Percentiles rank a stretch among this genome's conserved stretches.
These are phyloP conservation scores for Steinernema scapterisci DNA, from an alignment of 2,888 invertebrate species.

Conservation along the genomic window DNA sequence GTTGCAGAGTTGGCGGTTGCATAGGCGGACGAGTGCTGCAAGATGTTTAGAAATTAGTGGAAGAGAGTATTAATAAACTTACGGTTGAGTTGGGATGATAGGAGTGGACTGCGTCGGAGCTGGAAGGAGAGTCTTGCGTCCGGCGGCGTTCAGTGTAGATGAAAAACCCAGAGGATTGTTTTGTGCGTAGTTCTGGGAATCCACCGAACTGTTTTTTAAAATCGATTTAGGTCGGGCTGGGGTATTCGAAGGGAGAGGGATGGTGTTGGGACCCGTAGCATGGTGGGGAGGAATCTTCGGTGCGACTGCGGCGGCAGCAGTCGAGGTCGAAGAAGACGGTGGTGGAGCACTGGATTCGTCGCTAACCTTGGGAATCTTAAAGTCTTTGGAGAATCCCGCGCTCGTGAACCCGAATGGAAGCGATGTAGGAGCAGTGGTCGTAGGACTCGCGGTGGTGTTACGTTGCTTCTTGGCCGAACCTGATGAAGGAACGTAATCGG, in stretches of 20 bases:
- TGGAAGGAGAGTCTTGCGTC: slow-evolving; percentile 1
- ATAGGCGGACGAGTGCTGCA: not conserved
- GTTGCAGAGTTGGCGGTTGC: not conserved
- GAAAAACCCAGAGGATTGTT: not conserved
- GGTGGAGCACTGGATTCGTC: not conserved
- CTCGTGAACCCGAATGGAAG: slow-evolving; percentile 19
- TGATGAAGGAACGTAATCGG: not conserved
- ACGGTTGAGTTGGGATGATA: slow-evolving; percentile 1
- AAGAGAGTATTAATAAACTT: not conserved
- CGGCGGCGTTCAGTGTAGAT: not conserved
- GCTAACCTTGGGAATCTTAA: slow-evolving; percentile 23
- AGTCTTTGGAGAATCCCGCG: not conserved
- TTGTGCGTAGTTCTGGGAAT: not conserved
- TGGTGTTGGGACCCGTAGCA: slow-evolving; percentile 12
- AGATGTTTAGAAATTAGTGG: not conserved
- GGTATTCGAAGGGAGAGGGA: not conserved
- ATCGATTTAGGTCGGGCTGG: not conserved
- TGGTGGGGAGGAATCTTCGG: not conserved
- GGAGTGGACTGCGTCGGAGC: not conserved
- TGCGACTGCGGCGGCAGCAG: not conserved
- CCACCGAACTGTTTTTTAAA: not conserved
- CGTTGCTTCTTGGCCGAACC: slow-evolving; percentile 8
- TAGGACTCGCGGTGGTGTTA: not conserved
- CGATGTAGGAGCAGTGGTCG: not conserved
- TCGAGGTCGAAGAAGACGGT: not conserved